These are phyloP conservation scores for Aphelenchoides bicaudatus DNA, from an alignment of 2,888 invertebrate species.

Conservation along the genomic window DNA sequence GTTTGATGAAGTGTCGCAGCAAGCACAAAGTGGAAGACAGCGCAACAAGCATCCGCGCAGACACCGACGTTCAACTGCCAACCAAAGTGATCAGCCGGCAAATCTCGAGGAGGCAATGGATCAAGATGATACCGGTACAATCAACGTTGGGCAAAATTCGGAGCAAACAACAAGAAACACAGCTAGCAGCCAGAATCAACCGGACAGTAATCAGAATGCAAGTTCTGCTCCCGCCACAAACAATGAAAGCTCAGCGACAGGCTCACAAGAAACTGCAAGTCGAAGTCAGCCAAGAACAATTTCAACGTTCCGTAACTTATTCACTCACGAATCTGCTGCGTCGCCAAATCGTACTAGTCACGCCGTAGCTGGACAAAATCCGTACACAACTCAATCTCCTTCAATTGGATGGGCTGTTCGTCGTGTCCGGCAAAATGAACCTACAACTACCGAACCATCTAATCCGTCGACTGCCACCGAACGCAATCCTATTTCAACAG, in stretches of 20 bases:
- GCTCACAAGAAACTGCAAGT: neutral
- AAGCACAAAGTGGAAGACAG: too few species aligned
- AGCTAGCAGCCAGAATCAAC: neutral
- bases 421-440: conserved; percentile 23
- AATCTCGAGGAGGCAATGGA: conserved; percentile 1
- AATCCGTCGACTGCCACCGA: conserved; percentile 18
- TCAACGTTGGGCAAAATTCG: conserved; percentile 10
- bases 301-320: neutral
- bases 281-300: neutral
- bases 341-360: neutral
- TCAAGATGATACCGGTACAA: conserved; percentile 9
- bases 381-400: conserved; percentile 9
- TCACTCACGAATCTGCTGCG: too few species aligned
- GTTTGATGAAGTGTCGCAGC: too few species aligned
- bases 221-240: neutral
- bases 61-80: too few species aligned
- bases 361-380: neutral
- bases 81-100: conserved; percentile 10
- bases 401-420: conserved; percentile 28
- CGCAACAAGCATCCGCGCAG: too few species aligned
- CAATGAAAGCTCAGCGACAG: neutral
- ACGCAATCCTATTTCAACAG: neutral
- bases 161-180: conserved; percentile 10
- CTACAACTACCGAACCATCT: conserved; percentile 16
- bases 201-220: too few species aligned